These are phyloP conservation scores for Drosophila kambysellisi DNA, from an alignment of 2,888 invertebrate species.

Conservation along the genomic window DNA sequence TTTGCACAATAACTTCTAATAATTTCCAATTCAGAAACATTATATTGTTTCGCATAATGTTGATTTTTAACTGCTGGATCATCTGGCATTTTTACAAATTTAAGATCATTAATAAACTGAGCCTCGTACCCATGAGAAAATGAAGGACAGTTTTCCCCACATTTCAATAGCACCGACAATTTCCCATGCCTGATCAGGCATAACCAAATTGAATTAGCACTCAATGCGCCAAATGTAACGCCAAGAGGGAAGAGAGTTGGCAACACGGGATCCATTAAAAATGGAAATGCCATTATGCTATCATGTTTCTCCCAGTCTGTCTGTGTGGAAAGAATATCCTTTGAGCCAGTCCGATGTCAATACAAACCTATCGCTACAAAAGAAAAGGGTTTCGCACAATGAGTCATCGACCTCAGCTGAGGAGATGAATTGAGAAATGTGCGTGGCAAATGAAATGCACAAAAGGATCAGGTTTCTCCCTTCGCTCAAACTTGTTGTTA, in stretches of 20 bases:
- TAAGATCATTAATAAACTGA: constrained; percentile 13
- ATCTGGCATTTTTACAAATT: background rate
- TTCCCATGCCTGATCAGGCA: constrained; percentile 73
- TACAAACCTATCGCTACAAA: constrained; percentile 42
- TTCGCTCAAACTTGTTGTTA: constrained; percentile 53
- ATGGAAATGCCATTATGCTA: constrained; percentile 25
- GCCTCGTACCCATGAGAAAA: constrained; percentile 5
- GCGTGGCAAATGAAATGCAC: constrained; percentile 7
- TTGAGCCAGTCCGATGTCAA: constrained; percentile 49
- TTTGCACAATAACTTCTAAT: background rate
- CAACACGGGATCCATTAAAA: constrained; percentile 36
- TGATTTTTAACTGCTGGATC: background rate
- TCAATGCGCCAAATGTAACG: constrained; percentile 50
- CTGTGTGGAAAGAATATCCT: constrained; percentile 27
- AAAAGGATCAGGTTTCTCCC: constrained; percentile 54
- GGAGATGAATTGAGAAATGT: constrained; percentile 6
- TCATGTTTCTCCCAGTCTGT: constrained; percentile 11
- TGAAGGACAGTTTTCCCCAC: constrained; percentile 23
- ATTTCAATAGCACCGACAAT: constrained; percentile 29
- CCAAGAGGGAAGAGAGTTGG: constrained; percentile 19
- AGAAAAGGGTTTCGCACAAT: constrained; percentile 59
- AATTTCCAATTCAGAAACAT: background rate
- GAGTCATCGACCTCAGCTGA: constrained; percentile 69
- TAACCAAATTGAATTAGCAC: constrained; percentile 44
- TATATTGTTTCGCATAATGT: background rate